A percentile compares a stretch with the other conserved stretches of the same genome.
phyloP scores from a whole-genome alignment of 2,888 invertebrate genomes.

The Rotaria sp. region DNA sequence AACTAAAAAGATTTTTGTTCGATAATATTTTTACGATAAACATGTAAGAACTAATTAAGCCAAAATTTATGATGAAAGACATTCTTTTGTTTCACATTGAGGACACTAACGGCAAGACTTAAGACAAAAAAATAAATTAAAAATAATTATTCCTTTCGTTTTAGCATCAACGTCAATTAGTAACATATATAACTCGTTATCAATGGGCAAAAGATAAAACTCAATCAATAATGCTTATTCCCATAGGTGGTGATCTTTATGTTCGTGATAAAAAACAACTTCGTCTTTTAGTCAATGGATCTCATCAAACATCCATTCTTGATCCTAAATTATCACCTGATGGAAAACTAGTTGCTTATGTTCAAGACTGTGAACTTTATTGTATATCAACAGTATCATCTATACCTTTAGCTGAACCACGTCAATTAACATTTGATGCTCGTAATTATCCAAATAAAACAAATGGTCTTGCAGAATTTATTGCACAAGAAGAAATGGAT shows the following conservation, averaged over 20 bases:
- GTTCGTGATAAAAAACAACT: not conserved
- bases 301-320: not conserved
- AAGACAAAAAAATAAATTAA: too few species aligned
- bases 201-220: not conserved
- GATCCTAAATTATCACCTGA: constrained; percentile 12
- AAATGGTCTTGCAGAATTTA: constrained; percentile 19
- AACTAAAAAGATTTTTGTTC: too few species aligned
- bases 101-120: too few species aligned
- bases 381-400: not conserved
- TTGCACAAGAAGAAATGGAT: constrained; percentile 26
- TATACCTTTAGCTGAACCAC: not conserved
- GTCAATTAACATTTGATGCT: constrained; percentile 12
- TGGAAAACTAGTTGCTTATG: not conserved
- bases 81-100: too few species aligned
- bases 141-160: not conserved
- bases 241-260: not conserved
- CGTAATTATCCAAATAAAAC: not conserved
- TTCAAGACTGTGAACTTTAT: constrained; percentile 23
- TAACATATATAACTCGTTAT: not conserved
- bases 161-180: not conserved
- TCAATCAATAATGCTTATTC: not conserved
- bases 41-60: too few species aligned
- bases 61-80: too few species aligned
- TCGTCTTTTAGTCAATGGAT: not conserved
- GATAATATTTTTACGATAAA: too few species aligned